Base-by-base conservation (phyloP, 2,888 invertebrate species). In the Zhengitettix transpicula region DNA sequence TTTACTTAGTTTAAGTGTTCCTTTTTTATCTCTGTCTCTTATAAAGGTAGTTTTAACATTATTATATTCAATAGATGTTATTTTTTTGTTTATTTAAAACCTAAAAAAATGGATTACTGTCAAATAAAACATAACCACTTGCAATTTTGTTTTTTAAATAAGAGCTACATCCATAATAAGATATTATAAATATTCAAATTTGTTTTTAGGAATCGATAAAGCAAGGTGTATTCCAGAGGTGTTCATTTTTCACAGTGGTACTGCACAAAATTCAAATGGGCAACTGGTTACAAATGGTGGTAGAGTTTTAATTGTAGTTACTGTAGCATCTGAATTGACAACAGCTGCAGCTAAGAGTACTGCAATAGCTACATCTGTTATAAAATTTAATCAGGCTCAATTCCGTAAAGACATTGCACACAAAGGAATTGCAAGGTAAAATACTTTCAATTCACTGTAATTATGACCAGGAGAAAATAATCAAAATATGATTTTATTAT, bases 361-460 rank as follows among this genome's bases (percentile, higher is more conserved):
- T 0, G 75, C 78, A 58, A 83, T 87, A 16, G 92, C 88, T 17
- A 75, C 79, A n/a, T 70, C 73, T 9, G n/a, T 40, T 40, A 83
- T 98, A 14, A 75, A 78, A 65, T 98, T 96, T 75, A 84, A 88
- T 15, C 94, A 92, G 0, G 84, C 85, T 9, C 92, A 92, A 71
- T 89, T 83, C 69, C 78, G 98, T 63, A 87, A 77, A 67, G 98
- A 98, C 70, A 98, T 98, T 70, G 96, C 87, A 0, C 84, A 87
- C 65, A 85, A 89, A 69, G 91, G 90, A 44, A 85, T 93, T 65
- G 81, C 85, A 67, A 84, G 87, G 92, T 89, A 74, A 69, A 64
- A 66, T 5, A 5, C 7, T 28, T 28, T 28, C 28, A 28, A 28
- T 28, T 2, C 3, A 28, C 28, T 28, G 28, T 28, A 28, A 28